phyloP scores from a whole-genome alignment of 2,888 invertebrate genomes.

The Caenorhabditis angaria region DNA sequence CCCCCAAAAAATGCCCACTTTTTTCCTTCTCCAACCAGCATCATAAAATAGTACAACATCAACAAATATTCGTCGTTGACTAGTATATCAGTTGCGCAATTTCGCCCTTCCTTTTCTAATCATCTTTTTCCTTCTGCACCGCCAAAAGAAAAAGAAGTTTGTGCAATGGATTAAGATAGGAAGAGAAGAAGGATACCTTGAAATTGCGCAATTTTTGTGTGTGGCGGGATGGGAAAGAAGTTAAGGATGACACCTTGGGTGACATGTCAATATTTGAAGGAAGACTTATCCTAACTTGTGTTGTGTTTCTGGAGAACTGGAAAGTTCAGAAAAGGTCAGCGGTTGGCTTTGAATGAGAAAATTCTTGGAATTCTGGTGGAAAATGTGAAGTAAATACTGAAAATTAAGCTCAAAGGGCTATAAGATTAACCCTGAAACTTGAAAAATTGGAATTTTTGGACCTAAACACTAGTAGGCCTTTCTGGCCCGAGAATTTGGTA shows the following conservation, averaged over 20 bases:
- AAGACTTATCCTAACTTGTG: background rate
- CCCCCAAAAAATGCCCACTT: background rate
- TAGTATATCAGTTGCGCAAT: conserved; percentile 38
- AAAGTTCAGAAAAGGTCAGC: background rate
- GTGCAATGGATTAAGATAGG: conserved; percentile 36
- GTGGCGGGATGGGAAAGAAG: background rate
- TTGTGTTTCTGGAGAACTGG: background rate
- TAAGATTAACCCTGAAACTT: too few species aligned
- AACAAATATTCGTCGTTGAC: background rate
- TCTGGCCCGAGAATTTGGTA: too few species aligned
- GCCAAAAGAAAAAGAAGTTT: conserved; percentile 31
- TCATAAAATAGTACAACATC: background rate
- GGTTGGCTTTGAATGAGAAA: too few species aligned
- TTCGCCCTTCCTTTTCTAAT: background rate
- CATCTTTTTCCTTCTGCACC: background rate
- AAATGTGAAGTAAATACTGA: too few species aligned
- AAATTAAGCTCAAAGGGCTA: too few species aligned
- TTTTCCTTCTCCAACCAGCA: background rate
- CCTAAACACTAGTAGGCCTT: too few species aligned
- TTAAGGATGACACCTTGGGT: background rate
- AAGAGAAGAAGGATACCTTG: background rate
- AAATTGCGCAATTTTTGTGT: background rate
- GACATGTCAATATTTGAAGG: conserved; percentile 2
- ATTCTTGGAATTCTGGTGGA: too few species aligned
- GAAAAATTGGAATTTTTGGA: too few species aligned